Evolutionary conservation across 2,113 vertebrate genomes (phyloP).

Genomic region (Clarias gariepinus): DNA sequence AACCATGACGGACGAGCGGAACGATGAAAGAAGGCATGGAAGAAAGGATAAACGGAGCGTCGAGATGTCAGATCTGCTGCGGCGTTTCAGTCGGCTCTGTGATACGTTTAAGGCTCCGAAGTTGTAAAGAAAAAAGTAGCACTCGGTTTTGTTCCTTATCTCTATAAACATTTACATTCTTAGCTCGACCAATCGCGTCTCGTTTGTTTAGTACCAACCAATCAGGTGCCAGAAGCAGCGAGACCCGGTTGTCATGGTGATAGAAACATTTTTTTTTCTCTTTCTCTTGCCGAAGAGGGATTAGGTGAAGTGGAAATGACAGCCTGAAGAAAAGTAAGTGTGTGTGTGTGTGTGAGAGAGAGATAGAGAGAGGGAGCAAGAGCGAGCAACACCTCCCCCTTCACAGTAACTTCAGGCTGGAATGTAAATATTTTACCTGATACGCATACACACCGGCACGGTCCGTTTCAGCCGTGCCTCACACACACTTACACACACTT

Average conservation of each 20-base stretch:
- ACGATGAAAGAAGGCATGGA: not conserved
- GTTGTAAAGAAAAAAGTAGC: not conserved
- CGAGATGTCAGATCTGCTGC: not conserved
- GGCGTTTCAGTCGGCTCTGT: not conserved
- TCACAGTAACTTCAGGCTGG: slow-evolving; percentile 29
- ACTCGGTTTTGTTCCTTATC: not conserved
- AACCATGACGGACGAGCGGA: slow-evolving; percentile 16
- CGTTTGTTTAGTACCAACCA: not conserved
- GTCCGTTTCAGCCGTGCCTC: not conserved
- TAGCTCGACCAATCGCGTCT: slow-evolving; percentile 16
- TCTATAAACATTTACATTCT: not conserved
- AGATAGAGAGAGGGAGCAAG: not conserved
- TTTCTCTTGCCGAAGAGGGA: slow-evolving; percentile 14
- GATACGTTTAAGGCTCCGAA: not conserved
- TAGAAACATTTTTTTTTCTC: slow-evolving; percentile 11
- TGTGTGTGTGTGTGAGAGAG: not conserved
- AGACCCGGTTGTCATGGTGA: slow-evolving; percentile 49
- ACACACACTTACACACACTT: slow-evolving; percentile 11
- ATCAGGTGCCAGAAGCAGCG: slow-evolving; percentile 7
- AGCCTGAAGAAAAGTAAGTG: slow-evolving; percentile 25
- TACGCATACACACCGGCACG: not conserved
- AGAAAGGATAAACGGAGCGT: not conserved
- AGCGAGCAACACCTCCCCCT: not conserved
- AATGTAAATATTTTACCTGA: slow-evolving; percentile 46
- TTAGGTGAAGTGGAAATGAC: slow-evolving; percentile 44